Percentiles rank a stretch among this genome's conserved stretches.
Conservation (phyloP, 2,113 vertebrate genomes). For the Galemys pyrenaicus region DNA sequence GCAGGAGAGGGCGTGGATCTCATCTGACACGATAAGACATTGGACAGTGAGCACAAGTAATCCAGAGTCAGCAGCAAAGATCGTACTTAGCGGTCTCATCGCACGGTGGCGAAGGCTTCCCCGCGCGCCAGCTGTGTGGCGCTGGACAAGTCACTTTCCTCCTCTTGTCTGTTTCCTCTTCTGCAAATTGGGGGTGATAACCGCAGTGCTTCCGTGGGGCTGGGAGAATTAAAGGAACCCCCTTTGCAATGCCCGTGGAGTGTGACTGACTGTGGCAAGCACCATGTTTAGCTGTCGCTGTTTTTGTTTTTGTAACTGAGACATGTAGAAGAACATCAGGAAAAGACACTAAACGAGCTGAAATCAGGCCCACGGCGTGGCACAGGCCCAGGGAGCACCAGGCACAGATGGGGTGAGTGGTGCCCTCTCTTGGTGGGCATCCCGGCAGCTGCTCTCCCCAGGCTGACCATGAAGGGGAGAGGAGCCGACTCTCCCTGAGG, state of each 20-base stretch:
- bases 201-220: not conserved
- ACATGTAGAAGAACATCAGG: not conserved
- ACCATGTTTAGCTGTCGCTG: not conserved
- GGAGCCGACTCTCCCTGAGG: not conserved
- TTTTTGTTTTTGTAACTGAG: conserved; percentile 22
- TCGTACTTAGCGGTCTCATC: not conserved
- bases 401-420: not conserved
- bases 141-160: not conserved
- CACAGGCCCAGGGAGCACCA: not conserved
- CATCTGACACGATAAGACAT: not conserved
- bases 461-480: too few species aligned
- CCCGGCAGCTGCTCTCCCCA: too few species aligned
- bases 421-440: not conserved
- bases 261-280: not conserved
- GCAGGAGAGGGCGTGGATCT: not conserved
- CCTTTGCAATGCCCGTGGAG: not conserved
- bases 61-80: not conserved
- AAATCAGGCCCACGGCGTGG: not conserved
- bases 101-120: not conserved
- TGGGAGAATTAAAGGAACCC: not conserved
- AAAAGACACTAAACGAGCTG: not conserved
- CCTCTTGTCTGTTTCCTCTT: not conserved
- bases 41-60: not conserved
- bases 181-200: not conserved
- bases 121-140: not conserved